Base-by-base conservation (phyloP, 1,140 invertebrate species). In the Brachionus sp. region DNA sequence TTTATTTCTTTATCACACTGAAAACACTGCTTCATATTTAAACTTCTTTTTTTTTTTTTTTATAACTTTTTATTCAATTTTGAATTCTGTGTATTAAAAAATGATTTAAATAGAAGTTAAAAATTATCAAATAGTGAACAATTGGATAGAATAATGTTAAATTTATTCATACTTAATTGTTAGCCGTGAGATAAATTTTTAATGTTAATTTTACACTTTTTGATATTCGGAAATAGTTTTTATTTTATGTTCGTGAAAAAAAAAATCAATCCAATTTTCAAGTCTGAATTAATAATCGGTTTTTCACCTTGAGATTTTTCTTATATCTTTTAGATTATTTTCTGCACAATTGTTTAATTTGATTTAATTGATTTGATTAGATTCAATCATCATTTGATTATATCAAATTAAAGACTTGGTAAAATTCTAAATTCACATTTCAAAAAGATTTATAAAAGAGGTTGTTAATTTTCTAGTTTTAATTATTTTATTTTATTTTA, bases 1-100 rank as follows among this genome's bases (percentile, higher is more conserved):
- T 23, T 19, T 33, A 80, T 80, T 13, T 57, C 50, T 42, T 80
- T 57, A 23, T 62, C 33, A 62, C 77, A 80, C 25, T 80, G 77
- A 13, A 13, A 9, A 25, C 77, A 80, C 35, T 57, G 7, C 6
- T 62, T 33, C 35, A 5, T 62, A 0, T 3, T 3, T 7, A 12
- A 19, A 37, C 57, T 57, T n/a, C 12, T 10, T 9, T 4, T 16
- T 16, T 46, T 7, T 29, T 10, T 46, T 44, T 25, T 33, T 77
- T 23, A 5, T 57, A 16, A n/a, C 25, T 77, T 19, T 42, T 57
- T 5, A 57, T 77, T 33, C 13, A 46, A 33, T 78, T 37, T 78
- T 50, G 13, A 13, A 5, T 16, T 25, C 7, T 35, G 10, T 57
- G 19, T 33, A 16, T 9, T 9, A 70, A 16, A 10, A 10, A 70